A percentile compares a stretch with the other conserved stretches of the same genome.
These are phyloP conservation scores for Pongo pygmaeus DNA, from an alignment of 2,113 vertebrate species.

Conservation along the genomic window DNA sequence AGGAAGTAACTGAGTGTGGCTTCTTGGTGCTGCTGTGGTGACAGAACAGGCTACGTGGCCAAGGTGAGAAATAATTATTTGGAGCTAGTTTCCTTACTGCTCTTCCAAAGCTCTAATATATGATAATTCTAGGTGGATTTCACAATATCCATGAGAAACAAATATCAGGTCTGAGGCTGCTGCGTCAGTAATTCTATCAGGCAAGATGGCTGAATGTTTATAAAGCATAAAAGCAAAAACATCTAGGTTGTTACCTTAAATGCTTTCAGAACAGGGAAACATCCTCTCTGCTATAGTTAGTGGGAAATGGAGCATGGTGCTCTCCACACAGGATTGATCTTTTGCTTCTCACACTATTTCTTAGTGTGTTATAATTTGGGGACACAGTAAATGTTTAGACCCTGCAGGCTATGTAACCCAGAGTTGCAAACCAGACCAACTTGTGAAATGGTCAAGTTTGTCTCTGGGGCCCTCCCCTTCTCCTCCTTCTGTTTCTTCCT, in stretches of 20 bases:
- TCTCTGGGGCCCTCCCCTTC: not conserved
- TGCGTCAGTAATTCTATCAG: not conserved
- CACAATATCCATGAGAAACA: slow-evolving; percentile 3
- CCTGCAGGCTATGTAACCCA: not conserved
- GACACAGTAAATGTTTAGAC: not conserved
- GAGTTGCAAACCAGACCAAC: not conserved
- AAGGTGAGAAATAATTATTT: slow-evolving; percentile 7
- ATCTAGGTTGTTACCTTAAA: not conserved
- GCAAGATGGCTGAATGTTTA: not conserved
- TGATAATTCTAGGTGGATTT: not conserved
- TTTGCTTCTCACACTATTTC: not conserved
- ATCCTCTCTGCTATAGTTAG: not conserved
- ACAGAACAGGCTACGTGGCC: not conserved
- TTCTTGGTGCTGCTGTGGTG: not conserved
- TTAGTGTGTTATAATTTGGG: not conserved
- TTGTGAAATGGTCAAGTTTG: not conserved
- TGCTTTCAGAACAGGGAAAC: not conserved
- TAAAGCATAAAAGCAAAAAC: not conserved
- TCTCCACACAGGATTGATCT: not conserved
- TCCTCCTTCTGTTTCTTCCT: not conserved
- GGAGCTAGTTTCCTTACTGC: not conserved
- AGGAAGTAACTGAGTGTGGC: not conserved
- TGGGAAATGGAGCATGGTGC: not conserved
- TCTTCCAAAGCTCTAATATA: not conserved
- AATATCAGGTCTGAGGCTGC: not conserved